Conservation (phyloP, 2,888 invertebrate genomes). For the Mellilla xanthometata region DNA sequence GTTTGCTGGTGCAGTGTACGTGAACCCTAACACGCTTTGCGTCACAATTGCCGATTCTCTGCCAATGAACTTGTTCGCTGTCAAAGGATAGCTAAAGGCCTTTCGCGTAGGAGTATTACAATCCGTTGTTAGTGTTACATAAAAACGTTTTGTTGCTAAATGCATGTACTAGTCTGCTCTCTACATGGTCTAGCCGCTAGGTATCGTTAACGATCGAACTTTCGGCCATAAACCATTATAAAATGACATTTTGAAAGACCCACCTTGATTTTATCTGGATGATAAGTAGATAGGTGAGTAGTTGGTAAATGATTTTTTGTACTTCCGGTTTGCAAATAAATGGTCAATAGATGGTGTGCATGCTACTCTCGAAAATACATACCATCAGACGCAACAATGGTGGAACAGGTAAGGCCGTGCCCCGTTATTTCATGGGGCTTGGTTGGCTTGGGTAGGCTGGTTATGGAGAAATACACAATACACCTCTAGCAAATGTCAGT, state of each 20-base stretch:
- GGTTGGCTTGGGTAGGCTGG: too few relatives aligned
- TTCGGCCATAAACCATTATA: conserved; percentile 19
- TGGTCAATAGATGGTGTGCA: too few relatives aligned
- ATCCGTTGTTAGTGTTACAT: conserved; percentile 11
- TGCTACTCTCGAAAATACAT: too few relatives aligned
- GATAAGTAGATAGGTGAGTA: background rate
- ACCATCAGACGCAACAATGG: too few relatives aligned
- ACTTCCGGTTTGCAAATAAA: too few relatives aligned
- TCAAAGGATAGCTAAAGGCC: conserved; percentile 20
- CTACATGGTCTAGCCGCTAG: conserved; percentile 27
- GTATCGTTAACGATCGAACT: conserved; percentile 13
- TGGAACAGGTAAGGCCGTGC: too few relatives aligned
- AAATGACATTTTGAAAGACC: conserved; percentile 5
- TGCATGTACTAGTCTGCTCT: too few relatives aligned
- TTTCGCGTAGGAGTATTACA: conserved; percentile 19
- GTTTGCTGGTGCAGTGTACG: background rate
- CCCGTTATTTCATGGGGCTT: too few relatives aligned
- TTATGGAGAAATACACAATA: too few relatives aligned
- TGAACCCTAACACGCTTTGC: conserved; percentile 43
- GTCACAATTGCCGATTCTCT: conserved; percentile 43
- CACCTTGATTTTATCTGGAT: conserved; percentile 6
- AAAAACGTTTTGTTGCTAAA: conserved; percentile 20
- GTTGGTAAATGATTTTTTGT: too few relatives aligned
- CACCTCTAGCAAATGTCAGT: too few relatives aligned
- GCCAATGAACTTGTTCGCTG: conserved; percentile 40